Evolutionary conservation across 1,140 invertebrate species (phyloP).

Genomic region (Helicoverpa zea): DNA sequence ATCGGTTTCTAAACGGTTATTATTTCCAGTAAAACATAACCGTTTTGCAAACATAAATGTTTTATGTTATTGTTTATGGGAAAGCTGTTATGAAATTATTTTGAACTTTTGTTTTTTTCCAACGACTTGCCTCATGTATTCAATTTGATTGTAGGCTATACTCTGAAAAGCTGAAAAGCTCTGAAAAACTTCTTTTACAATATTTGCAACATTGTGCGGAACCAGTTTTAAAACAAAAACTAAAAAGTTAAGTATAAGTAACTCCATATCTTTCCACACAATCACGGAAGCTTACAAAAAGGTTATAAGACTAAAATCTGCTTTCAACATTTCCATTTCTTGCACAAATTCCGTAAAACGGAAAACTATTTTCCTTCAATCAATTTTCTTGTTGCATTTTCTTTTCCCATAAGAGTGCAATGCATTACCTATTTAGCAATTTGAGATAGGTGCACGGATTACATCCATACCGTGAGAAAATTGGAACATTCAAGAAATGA

Average conservation of each 20-base stretch:
- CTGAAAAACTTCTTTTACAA: too few species aligned
- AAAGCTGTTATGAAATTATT: too few species aligned
- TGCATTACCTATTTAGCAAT: conserved; percentile 21
- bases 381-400: conserved; percentile 22
- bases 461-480: conserved; percentile 26
- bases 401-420: conserved; percentile 13
- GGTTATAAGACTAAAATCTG: neutral
- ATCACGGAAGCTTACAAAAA: conserved; percentile 2
- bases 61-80: too few species aligned
- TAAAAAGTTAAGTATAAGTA: neutral
- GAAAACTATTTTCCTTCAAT: conserved; percentile 24
- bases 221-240: neutral
- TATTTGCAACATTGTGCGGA: too few species aligned
- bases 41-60: too few species aligned
- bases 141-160: too few species aligned
- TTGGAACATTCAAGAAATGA: conserved; percentile 27
- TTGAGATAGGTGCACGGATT: conserved; percentile 1
- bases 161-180: too few species aligned
- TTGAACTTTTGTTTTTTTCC: too few species aligned
- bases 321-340: neutral
- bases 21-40: too few species aligned
- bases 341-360: neutral
- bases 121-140: too few species aligned
- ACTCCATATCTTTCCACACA: neutral
- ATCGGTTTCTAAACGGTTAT: too few species aligned